A percentile compares a stretch with the other conserved stretches of the same genome.
Conservation (phyloP, 2,888 invertebrate genomes). For the Caenorhabditis parvicauda region DNA sequence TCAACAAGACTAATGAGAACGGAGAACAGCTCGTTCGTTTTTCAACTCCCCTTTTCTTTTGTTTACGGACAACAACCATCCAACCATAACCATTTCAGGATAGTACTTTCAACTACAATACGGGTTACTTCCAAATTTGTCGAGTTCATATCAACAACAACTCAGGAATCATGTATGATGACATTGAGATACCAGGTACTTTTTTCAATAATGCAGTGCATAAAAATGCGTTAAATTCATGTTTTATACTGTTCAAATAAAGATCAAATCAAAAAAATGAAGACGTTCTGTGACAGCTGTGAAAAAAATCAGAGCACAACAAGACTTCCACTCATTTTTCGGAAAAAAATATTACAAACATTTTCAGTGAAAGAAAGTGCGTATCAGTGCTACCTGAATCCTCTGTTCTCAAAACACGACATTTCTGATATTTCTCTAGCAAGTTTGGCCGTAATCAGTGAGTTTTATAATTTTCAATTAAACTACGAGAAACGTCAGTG, state of each 20-base stretch:
- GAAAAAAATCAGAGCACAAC: no score
- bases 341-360: background rate
- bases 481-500: slow-evolving; percentile 28
- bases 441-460: slow-evolving; percentile 51
- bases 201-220: no score
- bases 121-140: slow-evolving; percentile 59
- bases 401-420: slow-evolving; percentile 52
- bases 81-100: slow-evolving; percentile 35
- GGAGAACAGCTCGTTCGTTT: slow-evolving; percentile 49
- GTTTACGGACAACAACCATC: background rate
- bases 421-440: slow-evolving; percentile 56
- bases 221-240: no score
- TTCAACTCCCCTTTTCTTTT: no score
- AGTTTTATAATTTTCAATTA: slow-evolving; percentile 9
- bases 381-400: slow-evolving; percentile 52
- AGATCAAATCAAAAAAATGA: no score
- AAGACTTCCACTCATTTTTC: no score
- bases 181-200: slow-evolving; percentile 38
- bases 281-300: no score
- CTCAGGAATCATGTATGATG: slow-evolving; percentile 32
- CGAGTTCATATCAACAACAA: slow-evolving; percentile 42
- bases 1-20: slow-evolving; percentile 58
- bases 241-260: no score
- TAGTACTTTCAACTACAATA: slow-evolving; percentile 52
- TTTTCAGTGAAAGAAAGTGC: slow-evolving; percentile 31